Evolutionary conservation across 2,888 invertebrate genomes (phyloP), one percentile per base, ranked within the genome.

Genomic region (Pimpla rufipes): DNA sequence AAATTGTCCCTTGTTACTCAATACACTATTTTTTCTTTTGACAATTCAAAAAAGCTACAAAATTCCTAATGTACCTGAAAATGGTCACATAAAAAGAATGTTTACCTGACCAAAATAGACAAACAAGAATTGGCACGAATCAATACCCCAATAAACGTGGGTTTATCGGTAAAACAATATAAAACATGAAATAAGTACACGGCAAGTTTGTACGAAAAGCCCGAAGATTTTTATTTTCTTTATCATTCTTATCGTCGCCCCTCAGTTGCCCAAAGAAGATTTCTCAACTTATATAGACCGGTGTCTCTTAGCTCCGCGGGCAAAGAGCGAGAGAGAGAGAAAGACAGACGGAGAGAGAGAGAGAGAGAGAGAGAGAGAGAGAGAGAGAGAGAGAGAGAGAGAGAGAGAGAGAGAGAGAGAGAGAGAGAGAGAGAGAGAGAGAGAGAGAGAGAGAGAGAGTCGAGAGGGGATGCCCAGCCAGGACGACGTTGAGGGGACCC

Each of bases 401-500:
- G 29, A 2, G 29, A 29, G 3, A 3, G 29, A 3, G 3, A 47
- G 2, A 10, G 59, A 29, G 16, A 2, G 29, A 29, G 29, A 29
- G 29, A 29, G 29, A 2, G 29, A 2, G 29, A 29, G 3, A 3
- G 29, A 3, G 3, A 47, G 2, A 10, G 59, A n/a, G n/a, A n/a
- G n/a, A n/a, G n/a, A n/a, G n/a, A n/a, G n/a, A n/a, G n/a, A n/a
- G n/a, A n/a, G n/a, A n/a, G 10, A 4, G 23, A 47, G 55, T 47
- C 50, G 50, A 62, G 62, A 37, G 62, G 45, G 47, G 29, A 3
- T 68, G 45, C 47, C 21, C 29, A n/a, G 23, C 71, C 21, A 74
- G 59, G 62, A 59, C 59, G 37, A 37, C 45, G 37, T 59, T 21
- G 66, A 37, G 68, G 68, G 68, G 73, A 82, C 62, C 40, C 59